Evolutionary conservation across 1,140 invertebrate species (phyloP).

Genomic region (Piezodorus guildinii): DNA sequence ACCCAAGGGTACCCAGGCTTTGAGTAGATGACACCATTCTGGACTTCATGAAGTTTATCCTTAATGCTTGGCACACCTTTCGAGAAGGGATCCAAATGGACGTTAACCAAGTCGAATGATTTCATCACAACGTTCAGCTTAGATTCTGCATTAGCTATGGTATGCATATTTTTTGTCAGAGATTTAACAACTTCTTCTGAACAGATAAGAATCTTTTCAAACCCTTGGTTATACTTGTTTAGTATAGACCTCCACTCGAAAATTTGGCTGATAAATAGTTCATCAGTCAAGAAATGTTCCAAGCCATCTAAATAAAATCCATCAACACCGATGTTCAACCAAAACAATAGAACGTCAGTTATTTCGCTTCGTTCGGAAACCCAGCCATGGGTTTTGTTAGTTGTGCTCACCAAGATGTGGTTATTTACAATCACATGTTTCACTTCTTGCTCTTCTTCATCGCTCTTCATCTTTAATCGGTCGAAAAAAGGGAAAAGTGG

Average conservation of each 20-base stretch:
- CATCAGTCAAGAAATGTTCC: slow-evolving; percentile 38
- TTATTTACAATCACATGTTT: slow-evolving; percentile 27
- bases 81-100: slow-evolving; percentile 37
- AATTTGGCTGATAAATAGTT: slow-evolving; percentile 38
- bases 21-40: slow-evolving; percentile 44
- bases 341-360: slow-evolving; percentile 45
- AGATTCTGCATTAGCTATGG: slow-evolving; percentile 33
- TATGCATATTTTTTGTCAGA: slow-evolving; percentile 5
- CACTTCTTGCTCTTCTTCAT: background rate
- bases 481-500: slow-evolving; percentile 50
- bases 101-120: slow-evolving; percentile 56
- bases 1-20: slow-evolving; percentile 54
- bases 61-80: slow-evolving; percentile 44
- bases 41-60: slow-evolving; percentile 41
- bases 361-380: slow-evolving; percentile 25
- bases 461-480: slow-evolving; percentile 11
- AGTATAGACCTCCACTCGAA: slow-evolving; percentile 53
- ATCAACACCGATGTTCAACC: slow-evolving; percentile 54
- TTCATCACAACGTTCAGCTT: slow-evolving; percentile 39
- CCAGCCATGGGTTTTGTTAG: background rate
- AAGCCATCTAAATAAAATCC: slow-evolving; percentile 70
- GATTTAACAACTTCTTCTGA: slow-evolving; percentile 40
- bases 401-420: slow-evolving; percentile 24
- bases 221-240: slow-evolving; percentile 31
- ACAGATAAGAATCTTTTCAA: slow-evolving; percentile 51